Evolutionary conservation across 2,113 vertebrate species (phyloP).

Genomic region (Athene noctua): DNA sequence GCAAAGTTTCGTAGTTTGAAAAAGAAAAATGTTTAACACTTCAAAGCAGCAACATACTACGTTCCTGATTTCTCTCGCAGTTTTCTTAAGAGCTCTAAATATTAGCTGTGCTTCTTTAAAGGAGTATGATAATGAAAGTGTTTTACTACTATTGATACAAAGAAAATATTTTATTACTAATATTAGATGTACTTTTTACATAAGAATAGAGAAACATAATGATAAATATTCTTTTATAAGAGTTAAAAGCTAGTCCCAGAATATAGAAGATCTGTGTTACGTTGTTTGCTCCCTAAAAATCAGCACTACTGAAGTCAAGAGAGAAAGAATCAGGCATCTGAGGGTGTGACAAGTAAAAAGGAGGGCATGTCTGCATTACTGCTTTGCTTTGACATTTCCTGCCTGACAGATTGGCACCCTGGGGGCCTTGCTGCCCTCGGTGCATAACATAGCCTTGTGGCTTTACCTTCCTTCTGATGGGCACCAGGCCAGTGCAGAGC

Average conservation of each 20-base stretch:
- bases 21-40: not conserved
- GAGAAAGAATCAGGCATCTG: not conserved
- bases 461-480: not conserved
- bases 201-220: not conserved
- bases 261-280: not conserved
- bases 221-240: not conserved
- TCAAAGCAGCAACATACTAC: not conserved
- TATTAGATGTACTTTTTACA: not conserved
- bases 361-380: not conserved
- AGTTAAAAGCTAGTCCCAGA: not conserved
- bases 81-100: not conserved
- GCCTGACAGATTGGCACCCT: constrained; percentile 14
- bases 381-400: not conserved
- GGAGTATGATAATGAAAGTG: not conserved
- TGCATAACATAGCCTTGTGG: not conserved
- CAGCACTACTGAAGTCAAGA: not conserved
- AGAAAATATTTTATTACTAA: not conserved
- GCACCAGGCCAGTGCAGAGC: not conserved
- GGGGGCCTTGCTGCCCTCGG: not conserved
- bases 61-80: not conserved
- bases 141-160: not conserved
- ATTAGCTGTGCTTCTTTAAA: not conserved
- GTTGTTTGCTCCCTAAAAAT: not conserved
- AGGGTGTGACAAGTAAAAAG: not conserved
- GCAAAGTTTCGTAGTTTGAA: not conserved